phyloP scores from a whole-genome alignment of 2,113 vertebrate genomes.

The Myotis davidii region DNA sequence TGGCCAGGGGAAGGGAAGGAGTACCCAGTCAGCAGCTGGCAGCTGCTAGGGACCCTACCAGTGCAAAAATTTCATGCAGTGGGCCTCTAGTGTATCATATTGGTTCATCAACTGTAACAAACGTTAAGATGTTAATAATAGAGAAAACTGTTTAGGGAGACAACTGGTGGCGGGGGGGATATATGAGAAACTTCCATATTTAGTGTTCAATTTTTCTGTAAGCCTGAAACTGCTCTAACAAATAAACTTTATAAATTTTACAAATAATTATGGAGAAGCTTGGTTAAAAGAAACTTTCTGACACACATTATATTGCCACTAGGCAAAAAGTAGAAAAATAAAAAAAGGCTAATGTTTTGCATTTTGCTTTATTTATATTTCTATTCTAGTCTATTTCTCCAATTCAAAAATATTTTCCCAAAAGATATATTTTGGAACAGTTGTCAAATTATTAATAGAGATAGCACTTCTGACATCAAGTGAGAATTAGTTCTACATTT shows the following conservation, averaged over 20 bases:
- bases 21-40: too few species aligned
- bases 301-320: not conserved
- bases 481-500: slow-evolving; percentile 72
- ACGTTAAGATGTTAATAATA: not conserved
- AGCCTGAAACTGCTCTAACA: not conserved
- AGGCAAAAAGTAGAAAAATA: slow-evolving; percentile 40
- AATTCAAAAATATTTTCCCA: slow-evolving; percentile 59
- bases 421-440: slow-evolving; percentile 63
- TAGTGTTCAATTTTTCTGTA: not conserved
- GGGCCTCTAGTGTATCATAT: not conserved
- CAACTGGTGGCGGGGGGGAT: too few species aligned
- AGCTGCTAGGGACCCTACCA: too few species aligned
- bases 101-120: not conserved
- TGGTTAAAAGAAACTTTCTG: not conserved
- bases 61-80: too few species aligned
- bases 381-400: slow-evolving; percentile 54
- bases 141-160: not conserved
- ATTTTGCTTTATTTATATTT: slow-evolving; percentile 66
- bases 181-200: not conserved
- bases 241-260: not conserved
- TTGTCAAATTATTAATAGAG: slow-evolving; percentile 77
- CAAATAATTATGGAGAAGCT: not conserved
- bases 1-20: too few species aligned
- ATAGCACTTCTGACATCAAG: slow-evolving; percentile 69
- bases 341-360: slow-evolving; percentile 24